Percentiles rank a stretch among this genome's conserved stretches.
phyloP scores from a whole-genome alignment of 2,797 vertebrate species.

The Takifugu ocellatus region DNA sequence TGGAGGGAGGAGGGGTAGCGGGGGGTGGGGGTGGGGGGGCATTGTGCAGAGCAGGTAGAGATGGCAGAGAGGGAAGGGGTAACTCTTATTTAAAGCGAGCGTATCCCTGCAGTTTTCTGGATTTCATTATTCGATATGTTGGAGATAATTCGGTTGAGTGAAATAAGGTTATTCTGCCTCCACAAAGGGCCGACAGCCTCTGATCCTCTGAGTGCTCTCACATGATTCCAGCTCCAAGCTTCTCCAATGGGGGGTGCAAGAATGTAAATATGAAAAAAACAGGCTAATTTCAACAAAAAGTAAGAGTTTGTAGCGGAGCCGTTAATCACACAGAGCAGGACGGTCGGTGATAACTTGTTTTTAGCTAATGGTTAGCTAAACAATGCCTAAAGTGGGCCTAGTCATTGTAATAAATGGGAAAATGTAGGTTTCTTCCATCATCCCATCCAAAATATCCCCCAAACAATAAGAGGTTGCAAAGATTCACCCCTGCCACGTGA shows the following conservation, averaged over 20 bases:
- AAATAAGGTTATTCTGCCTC: constrained; percentile 56
- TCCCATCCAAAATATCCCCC: no score
- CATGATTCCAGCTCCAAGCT: constrained; percentile 43
- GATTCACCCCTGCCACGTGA: no score
- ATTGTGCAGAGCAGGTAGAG: constrained; percentile 46
- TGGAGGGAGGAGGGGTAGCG: constrained; percentile 42
- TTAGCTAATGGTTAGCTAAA: no score
- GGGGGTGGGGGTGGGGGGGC: constrained; percentile 20
- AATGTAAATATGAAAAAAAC: constrained; percentile 57
- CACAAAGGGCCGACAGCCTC: constrained; percentile 52
- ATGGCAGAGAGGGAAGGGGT: constrained; percentile 59
- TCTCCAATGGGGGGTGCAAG: constrained; percentile 36
- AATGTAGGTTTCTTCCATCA: no score
- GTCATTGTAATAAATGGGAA: no score
- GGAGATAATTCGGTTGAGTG: constrained; percentile 63
- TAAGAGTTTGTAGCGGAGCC: constrained; percentile 27
- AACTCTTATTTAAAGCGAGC: constrained; percentile 68
- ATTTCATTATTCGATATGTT: constrained; percentile 70
- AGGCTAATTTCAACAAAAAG: constrained; percentile 32
- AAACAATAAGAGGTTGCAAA: no score
- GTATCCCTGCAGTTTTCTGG: constrained; percentile 58
- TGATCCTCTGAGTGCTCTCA: constrained; percentile 41
- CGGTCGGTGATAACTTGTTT: constrained; percentile 6
- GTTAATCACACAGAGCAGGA: constrained; percentile 26
- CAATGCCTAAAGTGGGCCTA: no score